Conservation (phyloP, 2,888 invertebrate species). For the Aradus depressus region DNA sequence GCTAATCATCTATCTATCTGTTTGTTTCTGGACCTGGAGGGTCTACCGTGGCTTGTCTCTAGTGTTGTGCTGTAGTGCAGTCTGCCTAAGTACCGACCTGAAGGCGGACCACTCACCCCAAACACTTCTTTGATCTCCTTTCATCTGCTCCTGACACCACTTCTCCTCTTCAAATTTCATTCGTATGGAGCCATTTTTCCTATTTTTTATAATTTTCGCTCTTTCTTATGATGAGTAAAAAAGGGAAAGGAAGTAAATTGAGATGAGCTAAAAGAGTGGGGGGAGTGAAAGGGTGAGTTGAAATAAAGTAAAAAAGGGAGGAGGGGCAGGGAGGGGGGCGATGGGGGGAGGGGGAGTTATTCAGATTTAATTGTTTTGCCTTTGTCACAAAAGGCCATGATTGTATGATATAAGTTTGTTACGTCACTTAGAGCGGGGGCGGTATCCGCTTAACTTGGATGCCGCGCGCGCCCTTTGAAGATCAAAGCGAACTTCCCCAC, state of each 20-base stretch:
- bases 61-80: no score
- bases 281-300: conserved; percentile 20
- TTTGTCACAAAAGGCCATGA: conserved; percentile 30
- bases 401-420: conserved; percentile 31
- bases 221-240: conserved; percentile 9
- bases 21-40: no score
- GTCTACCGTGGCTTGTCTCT: no score
- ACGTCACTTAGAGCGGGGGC: conserved; percentile 34
- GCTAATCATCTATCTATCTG: no score
- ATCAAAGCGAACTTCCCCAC: conserved; percentile 27
- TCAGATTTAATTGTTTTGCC: conserved; percentile 29
- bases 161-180: not conserved
- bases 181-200: no score
- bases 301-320: conserved; percentile 15
- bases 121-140: no score
- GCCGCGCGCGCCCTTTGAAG: conserved; percentile 27
- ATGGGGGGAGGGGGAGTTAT: conserved; percentile 31
- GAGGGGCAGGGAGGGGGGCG: conserved; percentile 34
- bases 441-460: conserved; percentile 30
- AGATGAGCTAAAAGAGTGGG: conserved; percentile 18
- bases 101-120: no score
- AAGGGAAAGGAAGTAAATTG: conserved; percentile 16
- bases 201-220: conserved; percentile 1
- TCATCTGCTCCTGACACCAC: not conserved
- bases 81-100: no score